Conservation (phyloP, 2,113 vertebrate genomes). For the Ondatra zibethicus region DNA sequence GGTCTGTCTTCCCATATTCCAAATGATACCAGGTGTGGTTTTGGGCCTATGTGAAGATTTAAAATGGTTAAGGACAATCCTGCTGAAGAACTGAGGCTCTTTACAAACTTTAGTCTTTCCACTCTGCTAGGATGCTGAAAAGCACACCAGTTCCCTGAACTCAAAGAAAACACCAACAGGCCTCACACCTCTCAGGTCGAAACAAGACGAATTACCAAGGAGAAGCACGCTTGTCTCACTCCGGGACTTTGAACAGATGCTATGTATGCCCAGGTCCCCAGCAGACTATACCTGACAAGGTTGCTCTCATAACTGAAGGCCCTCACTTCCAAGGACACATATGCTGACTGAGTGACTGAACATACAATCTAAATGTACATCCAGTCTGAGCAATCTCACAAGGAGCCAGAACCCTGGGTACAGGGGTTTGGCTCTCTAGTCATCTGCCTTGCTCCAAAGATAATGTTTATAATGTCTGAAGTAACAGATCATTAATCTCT, state of each 20-base stretch:
- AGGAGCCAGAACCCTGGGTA: not conserved
- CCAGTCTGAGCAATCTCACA: not conserved
- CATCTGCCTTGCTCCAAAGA: constrained; percentile 23
- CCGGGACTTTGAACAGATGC: not conserved
- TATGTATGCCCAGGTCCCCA: not conserved
- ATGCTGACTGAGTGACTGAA: not conserved
- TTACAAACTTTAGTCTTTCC: not conserved
- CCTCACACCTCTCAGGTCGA: constrained; percentile 1
- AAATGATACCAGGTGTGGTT: not conserved
- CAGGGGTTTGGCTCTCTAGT: constrained; percentile 41
- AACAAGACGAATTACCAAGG: not conserved
- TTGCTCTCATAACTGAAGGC: not conserved
- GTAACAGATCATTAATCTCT: constrained; percentile 42
- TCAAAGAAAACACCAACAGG: not conserved
- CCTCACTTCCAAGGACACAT: not conserved
- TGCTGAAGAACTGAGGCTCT: not conserved
- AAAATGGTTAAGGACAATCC: constrained; percentile 1
- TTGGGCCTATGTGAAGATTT: not conserved
- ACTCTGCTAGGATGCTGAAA: not conserved
- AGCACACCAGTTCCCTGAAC: constrained; percentile 14
- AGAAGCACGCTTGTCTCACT: not conserved
- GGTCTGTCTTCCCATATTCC: not conserved
- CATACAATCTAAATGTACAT: not conserved
- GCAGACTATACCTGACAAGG: not conserved
- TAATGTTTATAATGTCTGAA: not conserved